Percentiles rank a stretch among this genome's conserved stretches.
These are phyloP conservation scores for Apomyelois bistriatella DNA, from an alignment of 2,888 invertebrate species.

Conservation along the genomic window DNA sequence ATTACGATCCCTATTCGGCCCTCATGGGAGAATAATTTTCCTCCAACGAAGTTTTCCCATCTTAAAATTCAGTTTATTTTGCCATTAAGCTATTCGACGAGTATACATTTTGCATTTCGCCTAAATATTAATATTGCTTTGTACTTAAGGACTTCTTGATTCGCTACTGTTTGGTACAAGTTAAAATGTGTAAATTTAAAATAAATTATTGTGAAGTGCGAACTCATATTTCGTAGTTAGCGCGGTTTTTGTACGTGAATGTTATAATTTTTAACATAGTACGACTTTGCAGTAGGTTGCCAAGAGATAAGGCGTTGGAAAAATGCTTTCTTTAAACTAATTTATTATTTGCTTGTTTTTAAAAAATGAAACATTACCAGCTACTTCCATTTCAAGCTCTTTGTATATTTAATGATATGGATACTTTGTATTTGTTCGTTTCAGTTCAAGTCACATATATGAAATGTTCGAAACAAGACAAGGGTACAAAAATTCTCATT, in stretches of 20 bases:
- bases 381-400: too few relatives aligned
- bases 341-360: neutral
- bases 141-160: conserved; percentile 43
- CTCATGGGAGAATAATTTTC: conserved; percentile 62
- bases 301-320: conserved; percentile 1
- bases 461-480: too few relatives aligned
- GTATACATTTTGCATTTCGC: conserved; percentile 48
- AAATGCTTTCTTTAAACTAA: neutral
- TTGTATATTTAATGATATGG: too few relatives aligned
- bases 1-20: conserved; percentile 38
- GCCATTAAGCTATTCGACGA: conserved; percentile 61
- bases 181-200: neutral
- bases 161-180: conserved; percentile 19
- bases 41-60: conserved; percentile 39
- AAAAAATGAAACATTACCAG: too few relatives aligned
- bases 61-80: conserved; percentile 64
- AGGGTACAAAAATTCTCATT: too few relatives aligned
- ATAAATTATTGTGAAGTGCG: neutral
- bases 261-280: neutral
- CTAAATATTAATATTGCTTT: conserved; percentile 44
- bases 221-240: neutral
- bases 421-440: too few relatives aligned
- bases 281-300: neutral
- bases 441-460: too few relatives aligned
- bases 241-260: neutral